Evolutionary conservation across 2,888 invertebrate species (phyloP).

Genomic region (Drosophila mimica): DNA sequence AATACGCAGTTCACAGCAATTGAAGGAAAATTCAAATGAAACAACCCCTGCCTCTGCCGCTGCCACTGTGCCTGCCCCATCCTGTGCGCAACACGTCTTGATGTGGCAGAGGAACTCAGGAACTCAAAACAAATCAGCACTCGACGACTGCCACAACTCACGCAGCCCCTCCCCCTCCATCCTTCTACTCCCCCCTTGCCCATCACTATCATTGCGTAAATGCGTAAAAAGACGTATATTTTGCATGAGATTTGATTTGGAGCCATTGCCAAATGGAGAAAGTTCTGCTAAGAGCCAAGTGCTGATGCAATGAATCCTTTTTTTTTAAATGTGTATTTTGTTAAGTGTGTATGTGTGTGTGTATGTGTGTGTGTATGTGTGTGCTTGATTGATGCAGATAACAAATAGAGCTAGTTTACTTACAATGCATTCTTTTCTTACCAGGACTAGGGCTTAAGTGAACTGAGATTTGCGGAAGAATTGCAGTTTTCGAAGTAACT

Average conservation of each 20-base stretch:
- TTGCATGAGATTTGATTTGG: slow-evolving; percentile 77
- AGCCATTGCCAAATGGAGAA: slow-evolving; percentile 42
- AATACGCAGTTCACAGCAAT: slow-evolving; percentile 56
- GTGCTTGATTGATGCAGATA: background rate
- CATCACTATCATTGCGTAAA: slow-evolving; percentile 53
- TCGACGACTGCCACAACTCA: slow-evolving; percentile 10
- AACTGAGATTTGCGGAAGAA: background rate
- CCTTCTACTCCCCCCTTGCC: background rate
- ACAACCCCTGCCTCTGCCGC: background rate
- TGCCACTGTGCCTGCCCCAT: background rate
- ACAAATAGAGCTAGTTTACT: background rate
- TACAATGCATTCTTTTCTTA: background rate
- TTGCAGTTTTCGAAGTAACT: background rate
- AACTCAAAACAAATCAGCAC: slow-evolving; percentile 37
- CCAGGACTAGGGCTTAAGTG: background rate
- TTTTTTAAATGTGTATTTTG: background rate
- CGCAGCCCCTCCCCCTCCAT: background rate
- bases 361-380: background rate
- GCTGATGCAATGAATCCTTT: slow-evolving; percentile 11
- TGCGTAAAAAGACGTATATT: slow-evolving; percentile 78
- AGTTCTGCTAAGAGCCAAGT: slow-evolving; percentile 24
- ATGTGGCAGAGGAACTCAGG: slow-evolving; percentile 19
- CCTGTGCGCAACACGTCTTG: slow-evolving; percentile 16
- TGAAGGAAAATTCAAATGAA: slow-evolving; percentile 67
- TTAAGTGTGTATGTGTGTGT: background rate